Evolutionary conservation across 2,797 vertebrate species (phyloP), one percentile per base, ranked within the genome.

Genomic region (Crenuchus spilurus): DNA sequence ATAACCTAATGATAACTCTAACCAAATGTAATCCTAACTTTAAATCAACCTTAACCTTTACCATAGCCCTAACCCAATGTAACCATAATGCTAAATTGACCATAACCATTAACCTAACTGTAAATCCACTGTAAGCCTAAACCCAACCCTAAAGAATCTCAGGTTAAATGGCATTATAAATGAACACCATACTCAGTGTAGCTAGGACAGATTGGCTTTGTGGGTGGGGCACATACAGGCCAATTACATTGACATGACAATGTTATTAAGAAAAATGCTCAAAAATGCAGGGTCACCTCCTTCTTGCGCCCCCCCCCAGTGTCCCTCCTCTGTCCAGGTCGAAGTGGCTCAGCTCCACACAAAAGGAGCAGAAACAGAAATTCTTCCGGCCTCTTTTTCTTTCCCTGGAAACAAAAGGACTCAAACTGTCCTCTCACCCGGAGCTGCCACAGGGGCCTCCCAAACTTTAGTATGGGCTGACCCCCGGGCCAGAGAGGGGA

Each of bases 371-470:
- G 70, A 71, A 13, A 14, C 66, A 74, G 71, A 74, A 79, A 82
- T 81, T 82, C 79, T 82, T 79, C 80, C 85, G 85, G 82, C 83
- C 80, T 87, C 90, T 86, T 91, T 71, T 92, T 95, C 92, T 94
- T 92, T 87, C 82, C 81, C 80, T 75, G 85, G 88, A 91, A 92
- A 94, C 92, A 94, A 94, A 92, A 84, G 87, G 85, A 84, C 70
- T 69, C 75, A 89, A 86, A 60, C 24, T 60, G 70, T 31, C 49
- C 76, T 88, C 90, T 88, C 85, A 88, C 88, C 87, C 88, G 80
- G 88, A 63, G 62, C 77, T 82, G 83, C 76, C 72, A 75, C 44
- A 66, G 42, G 62, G 70, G 79, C 64, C 75, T 77, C 11, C 11
- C 74, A 39, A 82, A 80, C 78, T 84, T 91, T 90, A 88, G 85